Conservation (phyloP, 2,113 vertebrate species). For the Poeciliopsis prolifica region DNA sequence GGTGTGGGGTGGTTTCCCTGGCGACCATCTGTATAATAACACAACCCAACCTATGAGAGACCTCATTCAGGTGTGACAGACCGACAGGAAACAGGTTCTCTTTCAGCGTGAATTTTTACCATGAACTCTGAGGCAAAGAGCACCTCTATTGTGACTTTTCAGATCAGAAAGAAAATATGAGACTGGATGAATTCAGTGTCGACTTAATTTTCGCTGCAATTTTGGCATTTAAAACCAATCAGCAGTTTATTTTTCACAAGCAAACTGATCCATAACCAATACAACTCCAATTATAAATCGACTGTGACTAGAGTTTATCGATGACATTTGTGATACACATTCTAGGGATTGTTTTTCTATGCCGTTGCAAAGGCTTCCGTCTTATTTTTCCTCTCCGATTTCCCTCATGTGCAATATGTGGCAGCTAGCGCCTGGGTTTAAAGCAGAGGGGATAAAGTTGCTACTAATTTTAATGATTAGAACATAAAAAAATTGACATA, state of each 20-base stretch:
- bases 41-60: slow-evolving; percentile 51
- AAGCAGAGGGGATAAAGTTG: too few relatives aligned
- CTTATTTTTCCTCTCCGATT: not conserved
- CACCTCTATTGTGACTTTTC: not conserved
- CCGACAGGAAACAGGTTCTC: slow-evolving; percentile 41
- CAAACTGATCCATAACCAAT: not conserved
- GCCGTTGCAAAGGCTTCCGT: not conserved
- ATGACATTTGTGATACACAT: not conserved
- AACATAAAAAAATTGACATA: not conserved
- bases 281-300: not conserved
- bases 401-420: not conserved
- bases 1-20: slow-evolving; percentile 74
- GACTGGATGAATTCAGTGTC: not conserved
- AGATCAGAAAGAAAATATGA: not conserved
- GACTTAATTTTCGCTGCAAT: not conserved
- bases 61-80: slow-evolving; percentile 64
- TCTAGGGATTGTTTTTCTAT: not conserved
- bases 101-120: not conserved
- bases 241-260: not conserved
- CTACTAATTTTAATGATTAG: not conserved
- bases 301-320: not conserved
- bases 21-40: slow-evolving; percentile 50
- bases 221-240: not conserved
- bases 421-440: not conserved
- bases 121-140: slow-evolving; percentile 16